Percentiles rank a stretch among this genome's conserved stretches.
Evolutionary conservation across 2,797 vertebrate genomes (phyloP).

Genomic region (Tinamus major): DNA sequence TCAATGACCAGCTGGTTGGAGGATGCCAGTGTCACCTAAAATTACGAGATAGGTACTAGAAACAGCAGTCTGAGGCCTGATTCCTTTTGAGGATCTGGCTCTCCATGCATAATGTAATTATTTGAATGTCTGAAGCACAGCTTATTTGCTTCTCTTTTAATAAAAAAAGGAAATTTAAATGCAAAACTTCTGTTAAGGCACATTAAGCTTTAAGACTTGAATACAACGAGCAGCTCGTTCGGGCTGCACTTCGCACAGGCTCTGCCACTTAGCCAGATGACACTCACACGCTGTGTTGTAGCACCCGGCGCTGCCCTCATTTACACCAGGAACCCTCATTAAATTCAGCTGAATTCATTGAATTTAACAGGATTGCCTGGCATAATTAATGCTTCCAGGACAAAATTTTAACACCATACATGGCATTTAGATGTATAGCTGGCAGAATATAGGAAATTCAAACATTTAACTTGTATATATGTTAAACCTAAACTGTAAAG

Average conservation of each 20-base stretch:
- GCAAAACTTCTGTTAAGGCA: slow-evolving; percentile 59
- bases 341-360: slow-evolving; percentile 49
- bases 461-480: background rate
- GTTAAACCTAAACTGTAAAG: slow-evolving; percentile 4
- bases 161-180: slow-evolving; percentile 51
- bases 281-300: slow-evolving; percentile 44
- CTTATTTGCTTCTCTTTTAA: slow-evolving; percentile 34
- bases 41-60: background rate
- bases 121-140: slow-evolving; percentile 24
- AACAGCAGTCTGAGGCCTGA: background rate
- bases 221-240: background rate
- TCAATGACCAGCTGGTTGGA: background rate
- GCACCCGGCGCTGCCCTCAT: slow-evolving; percentile 53
- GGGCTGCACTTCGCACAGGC: slow-evolving; percentile 24
- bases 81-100: slow-evolving; percentile 5
- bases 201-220: slow-evolving; percentile 59
- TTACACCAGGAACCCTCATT: slow-evolving; percentile 59
- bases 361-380: slow-evolving; percentile 58
- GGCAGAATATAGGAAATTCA: background rate
- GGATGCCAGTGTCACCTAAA: background rate
- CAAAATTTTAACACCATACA: slow-evolving; percentile 16
- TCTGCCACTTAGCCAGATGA: slow-evolving; percentile 47
- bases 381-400: slow-evolving; percentile 67
- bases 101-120: slow-evolving; percentile 21
- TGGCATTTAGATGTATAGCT: background rate